Evolutionary conservation across 2,888 invertebrate genomes (phyloP).

Genomic region (Omphaloscelis lunosa): DNA sequence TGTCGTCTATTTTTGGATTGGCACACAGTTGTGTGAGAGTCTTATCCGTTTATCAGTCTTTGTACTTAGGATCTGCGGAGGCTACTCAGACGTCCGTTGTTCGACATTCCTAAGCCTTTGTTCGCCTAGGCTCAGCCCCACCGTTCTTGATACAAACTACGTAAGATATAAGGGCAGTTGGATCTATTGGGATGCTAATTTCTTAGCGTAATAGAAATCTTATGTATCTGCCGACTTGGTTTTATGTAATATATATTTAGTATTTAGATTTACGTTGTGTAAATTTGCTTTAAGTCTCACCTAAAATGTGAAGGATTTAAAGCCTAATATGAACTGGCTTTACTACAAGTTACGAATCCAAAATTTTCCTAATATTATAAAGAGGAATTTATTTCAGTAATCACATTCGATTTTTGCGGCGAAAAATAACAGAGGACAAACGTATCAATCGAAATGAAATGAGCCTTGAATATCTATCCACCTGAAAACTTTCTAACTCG

Average conservation of each 20-base stretch:
- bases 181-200: slow-evolving; percentile 52
- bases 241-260: background rate
- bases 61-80: slow-evolving; percentile 54
- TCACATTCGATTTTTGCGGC: background rate
- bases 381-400: background rate
- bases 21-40: slow-evolving; percentile 22
- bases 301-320: background rate
- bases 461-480: slow-evolving; percentile 7
- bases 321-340: background rate
- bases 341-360: background rate
- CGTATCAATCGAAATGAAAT: slow-evolving; percentile 12
- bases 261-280: background rate
- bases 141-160: slow-evolving; percentile 24
- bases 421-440: background rate
- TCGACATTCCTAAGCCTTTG: slow-evolving; percentile 57
- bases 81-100: slow-evolving; percentile 37
- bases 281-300: background rate
- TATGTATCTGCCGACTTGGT: background rate
- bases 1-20: slow-evolving; percentile 25
- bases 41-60: slow-evolving; percentile 58
- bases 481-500: slow-evolving; percentile 20
- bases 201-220: slow-evolving; percentile 18
- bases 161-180: slow-evolving; percentile 10
- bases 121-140: slow-evolving; percentile 51
- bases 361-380: too few species aligned